Percentiles rank a stretch among this genome's conserved stretches.
Evolutionary conservation across 2,113 vertebrate species (phyloP).

Genomic region (Dromaius novaehollandiae): DNA sequence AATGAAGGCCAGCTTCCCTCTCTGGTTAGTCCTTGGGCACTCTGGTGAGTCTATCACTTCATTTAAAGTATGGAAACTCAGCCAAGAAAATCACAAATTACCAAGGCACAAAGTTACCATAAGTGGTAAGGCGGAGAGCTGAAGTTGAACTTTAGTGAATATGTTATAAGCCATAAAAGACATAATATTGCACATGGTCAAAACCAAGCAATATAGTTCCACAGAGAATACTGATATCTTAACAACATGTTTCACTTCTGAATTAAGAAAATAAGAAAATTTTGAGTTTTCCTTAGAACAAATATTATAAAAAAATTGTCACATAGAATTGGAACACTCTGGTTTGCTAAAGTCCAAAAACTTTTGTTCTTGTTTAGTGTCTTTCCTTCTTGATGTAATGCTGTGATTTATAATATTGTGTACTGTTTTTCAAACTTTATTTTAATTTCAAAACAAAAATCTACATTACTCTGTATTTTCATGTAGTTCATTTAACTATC

Average conservation of each 20-base stretch:
- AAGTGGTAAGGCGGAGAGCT: neutral
- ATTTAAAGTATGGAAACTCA: neutral
- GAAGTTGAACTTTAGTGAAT: neutral
- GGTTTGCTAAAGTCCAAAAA: neutral
- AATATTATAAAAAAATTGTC: neutral
- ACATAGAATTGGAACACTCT: neutral
- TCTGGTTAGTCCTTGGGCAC: neutral
- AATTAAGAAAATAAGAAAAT: neutral
- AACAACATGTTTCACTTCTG: neutral
- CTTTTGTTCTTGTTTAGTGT: neutral
- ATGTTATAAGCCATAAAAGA: neutral
- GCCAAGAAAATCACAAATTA: neutral
- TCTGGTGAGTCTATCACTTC: neutral
- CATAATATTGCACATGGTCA: neutral
- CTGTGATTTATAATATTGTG: neutral
- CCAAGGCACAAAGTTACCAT: neutral
- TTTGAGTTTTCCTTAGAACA: neutral
- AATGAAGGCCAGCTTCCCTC: neutral
- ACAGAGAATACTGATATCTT: neutral
- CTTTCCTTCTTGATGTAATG: neutral
- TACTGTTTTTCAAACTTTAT: neutral
- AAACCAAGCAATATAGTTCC: neutral
- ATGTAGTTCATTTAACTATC: neutral
- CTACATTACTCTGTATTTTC: neutral
- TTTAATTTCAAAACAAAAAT: neutral